Percentiles rank a stretch among this genome's conserved stretches.
These are phyloP conservation scores for Acleris sparsana DNA, from an alignment of 2,888 invertebrate species.

Conservation along the genomic window DNA sequence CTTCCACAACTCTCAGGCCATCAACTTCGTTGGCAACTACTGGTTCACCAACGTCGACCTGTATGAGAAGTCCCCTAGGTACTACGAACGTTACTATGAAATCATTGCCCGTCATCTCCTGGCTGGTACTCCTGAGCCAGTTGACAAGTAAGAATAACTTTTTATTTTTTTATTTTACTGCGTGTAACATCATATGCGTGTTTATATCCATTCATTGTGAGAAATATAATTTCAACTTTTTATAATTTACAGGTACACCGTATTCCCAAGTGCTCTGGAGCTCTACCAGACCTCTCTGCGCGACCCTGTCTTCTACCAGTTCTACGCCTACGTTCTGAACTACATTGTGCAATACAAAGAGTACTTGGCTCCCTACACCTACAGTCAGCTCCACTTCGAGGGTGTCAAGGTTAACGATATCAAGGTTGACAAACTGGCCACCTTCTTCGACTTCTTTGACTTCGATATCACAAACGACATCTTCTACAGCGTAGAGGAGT, in stretches of 20 bases:
- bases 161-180: no score
- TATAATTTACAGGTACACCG: slow-evolving; percentile 58
- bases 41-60: slow-evolving; percentile 83
- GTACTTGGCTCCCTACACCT: slow-evolving; percentile 82
- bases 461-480: slow-evolving; percentile 84
- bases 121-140: slow-evolving; percentile 54
- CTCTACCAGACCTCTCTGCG: slow-evolving; percentile 86
- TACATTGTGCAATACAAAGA: slow-evolving; percentile 85
- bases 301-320: slow-evolving; percentile 88
- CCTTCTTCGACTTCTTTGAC: slow-evolving; percentile 87
- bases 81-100: slow-evolving; percentile 81
- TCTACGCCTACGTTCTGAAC: slow-evolving; percentile 84
- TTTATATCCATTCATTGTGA: no score
- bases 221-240: background rate
- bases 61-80: slow-evolving; percentile 57
- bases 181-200: background rate
- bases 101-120: slow-evolving; percentile 79
- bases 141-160: slow-evolving; percentile 52
- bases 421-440: slow-evolving; percentile 84
- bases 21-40: slow-evolving; percentile 81
- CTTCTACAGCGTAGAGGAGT: slow-evolving; percentile 55
- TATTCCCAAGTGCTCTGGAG: slow-evolving; percentile 84
- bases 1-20: slow-evolving; percentile 67
- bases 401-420: slow-evolving; percentile 85
- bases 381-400: slow-evolving; percentile 81